Percentiles rank a stretch among this genome's conserved stretches.
These are phyloP conservation scores for Neuroscelio doddi DNA, from an alignment of 2,888 invertebrate species.

Conservation along the genomic window DNA sequence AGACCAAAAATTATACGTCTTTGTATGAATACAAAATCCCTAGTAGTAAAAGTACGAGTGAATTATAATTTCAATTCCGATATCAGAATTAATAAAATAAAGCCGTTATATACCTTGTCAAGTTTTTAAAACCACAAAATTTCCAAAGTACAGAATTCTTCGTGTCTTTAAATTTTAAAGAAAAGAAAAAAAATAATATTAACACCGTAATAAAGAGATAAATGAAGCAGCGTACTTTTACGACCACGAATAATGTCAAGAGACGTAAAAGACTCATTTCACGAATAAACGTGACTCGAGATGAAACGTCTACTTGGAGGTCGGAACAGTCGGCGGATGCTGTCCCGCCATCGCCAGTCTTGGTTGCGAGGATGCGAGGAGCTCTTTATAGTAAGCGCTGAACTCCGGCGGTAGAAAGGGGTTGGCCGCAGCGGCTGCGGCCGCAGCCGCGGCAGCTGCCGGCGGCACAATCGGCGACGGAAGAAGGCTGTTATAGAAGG, in stretches of 20 bases:
- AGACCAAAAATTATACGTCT: no score
- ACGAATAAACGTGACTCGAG: slow-evolving; percentile 3
- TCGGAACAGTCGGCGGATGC: slow-evolving; percentile 62
- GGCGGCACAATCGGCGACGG: slow-evolving; percentile 61
- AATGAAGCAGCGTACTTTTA: background rate
- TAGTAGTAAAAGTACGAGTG: no score
- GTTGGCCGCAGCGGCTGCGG: slow-evolving; percentile 61
- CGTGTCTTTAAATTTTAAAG: no score
- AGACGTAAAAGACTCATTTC: background rate
- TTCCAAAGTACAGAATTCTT: no score
- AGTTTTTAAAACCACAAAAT: no score
- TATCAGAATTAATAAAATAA: no score
- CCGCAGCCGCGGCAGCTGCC: slow-evolving; percentile 56
- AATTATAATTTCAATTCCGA: no score
- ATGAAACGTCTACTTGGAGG: slow-evolving; percentile 66
- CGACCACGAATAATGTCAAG: background rate
- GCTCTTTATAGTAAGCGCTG: slow-evolving; percentile 74
- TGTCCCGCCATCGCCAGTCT: slow-evolving; percentile 69
- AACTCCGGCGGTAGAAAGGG: slow-evolving; percentile 72
- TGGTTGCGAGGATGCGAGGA: slow-evolving; percentile 72
- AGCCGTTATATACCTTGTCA: no score
- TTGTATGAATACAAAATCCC: no score
- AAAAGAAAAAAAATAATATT: no score
- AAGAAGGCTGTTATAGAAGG: slow-evolving; percentile 72
- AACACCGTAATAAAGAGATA: no score